A percentile compares a stretch with the other conserved stretches of the same genome.
Evolutionary conservation across 2,888 invertebrate genomes (phyloP).

Genomic region (Agrotis clavis): DNA sequence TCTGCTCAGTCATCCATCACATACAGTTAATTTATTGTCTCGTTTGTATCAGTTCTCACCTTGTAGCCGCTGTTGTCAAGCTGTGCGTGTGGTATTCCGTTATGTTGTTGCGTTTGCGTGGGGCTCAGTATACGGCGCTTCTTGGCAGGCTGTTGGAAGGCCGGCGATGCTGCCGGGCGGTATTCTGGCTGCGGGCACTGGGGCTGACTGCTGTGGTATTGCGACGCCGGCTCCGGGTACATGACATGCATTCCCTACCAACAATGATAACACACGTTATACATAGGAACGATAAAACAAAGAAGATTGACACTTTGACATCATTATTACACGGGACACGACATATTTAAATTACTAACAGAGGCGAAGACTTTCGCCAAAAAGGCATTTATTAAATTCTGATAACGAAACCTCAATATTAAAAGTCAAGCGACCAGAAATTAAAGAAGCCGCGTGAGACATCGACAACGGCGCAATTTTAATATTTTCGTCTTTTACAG

Average conservation of each 20-base stretch:
- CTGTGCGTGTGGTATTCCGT: constrained; percentile 70
- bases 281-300: constrained; percentile 10
- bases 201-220: constrained; percentile 88
- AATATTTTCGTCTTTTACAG: constrained; percentile 73
- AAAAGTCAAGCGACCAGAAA: constrained; percentile 58
- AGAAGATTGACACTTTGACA: not conserved
- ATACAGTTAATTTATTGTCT: constrained; percentile 37
- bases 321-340: constrained; percentile 1
- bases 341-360: constrained; percentile 5
- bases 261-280: constrained; percentile 51
- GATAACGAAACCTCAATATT: constrained; percentile 57
- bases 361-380: not conserved
- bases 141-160: constrained; percentile 83
- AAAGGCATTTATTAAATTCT: constrained; percentile 42
- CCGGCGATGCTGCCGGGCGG: constrained; percentile 86
- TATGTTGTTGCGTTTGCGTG: constrained; percentile 67
- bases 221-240: constrained; percentile 92
- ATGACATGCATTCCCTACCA: constrained; percentile 96
- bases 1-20: constrained; percentile 10
- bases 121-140: constrained; percentile 87
- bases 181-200: constrained; percentile 80
- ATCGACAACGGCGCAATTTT: constrained; percentile 62
- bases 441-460: constrained; percentile 58
- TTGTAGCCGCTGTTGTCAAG: constrained; percentile 84
- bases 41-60: constrained; percentile 70